Percentiles rank a stretch among this genome's conserved stretches.
Evolutionary conservation across 2,888 invertebrate species (phyloP).

Genomic region (Sphaerophoria rueppellii): DNA sequence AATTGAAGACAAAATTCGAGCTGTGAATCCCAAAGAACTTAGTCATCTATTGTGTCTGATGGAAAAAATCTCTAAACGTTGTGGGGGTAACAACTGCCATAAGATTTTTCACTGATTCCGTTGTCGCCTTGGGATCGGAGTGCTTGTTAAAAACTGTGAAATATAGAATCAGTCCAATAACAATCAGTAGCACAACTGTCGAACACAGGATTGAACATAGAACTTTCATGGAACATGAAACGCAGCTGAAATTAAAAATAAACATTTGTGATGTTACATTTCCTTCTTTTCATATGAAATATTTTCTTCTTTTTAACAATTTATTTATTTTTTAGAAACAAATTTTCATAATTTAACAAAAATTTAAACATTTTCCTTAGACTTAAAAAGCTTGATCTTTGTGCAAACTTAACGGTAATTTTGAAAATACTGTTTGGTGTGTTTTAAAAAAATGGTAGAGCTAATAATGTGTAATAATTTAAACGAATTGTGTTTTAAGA

Average conservation of each 20-base stretch:
- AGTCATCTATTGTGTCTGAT: conserved; percentile 19
- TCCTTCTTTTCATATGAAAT: not conserved
- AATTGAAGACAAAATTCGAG: conserved; percentile 3
- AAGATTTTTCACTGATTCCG: not conserved
- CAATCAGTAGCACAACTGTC: conserved; percentile 75
- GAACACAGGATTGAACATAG: conserved; percentile 77
- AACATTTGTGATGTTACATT: not conserved
- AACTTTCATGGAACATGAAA: conserved; percentile 79
- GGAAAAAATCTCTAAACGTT: conserved; percentile 46
- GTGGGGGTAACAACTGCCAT: conserved; percentile 3
- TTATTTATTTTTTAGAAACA: too few relatives aligned
- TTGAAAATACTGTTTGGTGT: not conserved
- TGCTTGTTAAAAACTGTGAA: conserved; percentile 77
- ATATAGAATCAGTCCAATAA: conserved; percentile 80
- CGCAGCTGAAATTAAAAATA: conserved; percentile 77
- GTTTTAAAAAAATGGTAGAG: too few relatives aligned
- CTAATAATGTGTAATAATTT: not conserved
- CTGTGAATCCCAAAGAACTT: not conserved
- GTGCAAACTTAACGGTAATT: too few relatives aligned
- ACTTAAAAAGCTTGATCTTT: too few relatives aligned
- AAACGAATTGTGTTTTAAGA: not conserved
- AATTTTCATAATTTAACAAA: too few relatives aligned
- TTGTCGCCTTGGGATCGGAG: conserved; percentile 72
- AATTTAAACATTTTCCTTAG: too few relatives aligned
- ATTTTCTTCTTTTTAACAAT: not conserved